Evolutionary conservation across 1,140 invertebrate genomes (phyloP), one percentile per base, ranked within the genome.

Genomic region (Steinernema khuongi): DNA sequence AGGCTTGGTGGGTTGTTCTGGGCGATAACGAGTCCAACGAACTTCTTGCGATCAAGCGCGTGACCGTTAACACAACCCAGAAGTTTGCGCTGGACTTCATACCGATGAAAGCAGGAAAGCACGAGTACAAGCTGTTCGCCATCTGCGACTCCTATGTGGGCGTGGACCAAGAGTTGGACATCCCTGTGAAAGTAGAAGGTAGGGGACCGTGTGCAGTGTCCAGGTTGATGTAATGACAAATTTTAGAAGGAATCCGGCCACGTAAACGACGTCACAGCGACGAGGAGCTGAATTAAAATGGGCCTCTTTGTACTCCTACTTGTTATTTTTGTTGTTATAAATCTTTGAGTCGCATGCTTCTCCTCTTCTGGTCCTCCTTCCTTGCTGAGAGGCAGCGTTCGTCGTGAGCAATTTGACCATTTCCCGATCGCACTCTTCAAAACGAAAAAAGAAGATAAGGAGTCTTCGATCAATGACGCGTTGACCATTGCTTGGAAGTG

Each of bases 1-100:
- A 99, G 88, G 94, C 95, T 41, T 99, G 97, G 96, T 99, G 97
- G 96, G 92, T 99, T 1, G 95, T 99, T n/a, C 94, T 99, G 82
- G 96, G 96, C 0, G 96, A 98, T 86, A 92, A 94, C 0, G 94
- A 93, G 82, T 90, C 89, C 0, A 99, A 99, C 87, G 94, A 93
- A 0, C 87, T 99, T 18, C 88, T 98, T 0, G 97, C 94, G 1
- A 99, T 99, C 83, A 99, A 99, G 85, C 50, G 50, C 29, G 71
- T 86, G 19, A 77, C 80, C 0, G 77, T 86, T 41, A 94, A 95
- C 79, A 92, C 96, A 81, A 94, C 93, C 80, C 94, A 94, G 0
- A 93, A 93, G 84, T 91, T 97, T 0, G 94, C 94, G 77, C 87
- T 99, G 41, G 94, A 98, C 86, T 98, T 97, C 88, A 91, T 96